These are phyloP conservation scores for Cancer borealis DNA, from an alignment of 2,888 invertebrate species.

Conservation along the genomic window DNA sequence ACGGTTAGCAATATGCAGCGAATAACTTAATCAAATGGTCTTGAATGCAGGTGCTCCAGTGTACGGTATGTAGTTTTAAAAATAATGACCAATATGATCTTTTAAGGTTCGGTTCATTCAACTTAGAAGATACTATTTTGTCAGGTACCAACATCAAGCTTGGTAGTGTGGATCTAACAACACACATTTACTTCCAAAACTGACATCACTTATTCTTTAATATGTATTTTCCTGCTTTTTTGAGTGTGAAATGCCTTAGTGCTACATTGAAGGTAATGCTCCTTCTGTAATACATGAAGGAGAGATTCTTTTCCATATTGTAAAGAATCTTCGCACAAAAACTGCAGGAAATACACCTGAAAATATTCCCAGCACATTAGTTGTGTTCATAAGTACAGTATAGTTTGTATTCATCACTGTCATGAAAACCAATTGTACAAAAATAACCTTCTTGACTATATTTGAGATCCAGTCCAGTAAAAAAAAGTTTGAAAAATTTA, in stretches of 20 bases:
- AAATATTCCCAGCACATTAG: neutral
- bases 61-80: neutral
- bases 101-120: neutral
- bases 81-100: constrained; percentile 31
- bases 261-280: neutral
- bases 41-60: too few relatives aligned
- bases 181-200: neutral
- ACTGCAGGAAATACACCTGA: neutral
- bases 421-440: neutral
- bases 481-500: neutral
- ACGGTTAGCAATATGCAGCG: too few relatives aligned
- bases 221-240: neutral
- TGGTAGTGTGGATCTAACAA: neutral
- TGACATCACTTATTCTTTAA: neutral
- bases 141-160: constrained; percentile 34
- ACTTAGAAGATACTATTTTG: neutral
- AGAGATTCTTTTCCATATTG: neutral
- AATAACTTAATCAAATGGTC: too few relatives aligned
- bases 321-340: neutral
- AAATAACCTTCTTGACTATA: neutral
- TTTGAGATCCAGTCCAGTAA: neutral
- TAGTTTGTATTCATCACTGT: neutral
- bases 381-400: neutral
- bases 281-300: neutral
- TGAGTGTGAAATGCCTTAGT: neutral